Evolutionary conservation across 2,888 invertebrate species (phyloP).

Genomic region (Amphipoea lucens): DNA sequence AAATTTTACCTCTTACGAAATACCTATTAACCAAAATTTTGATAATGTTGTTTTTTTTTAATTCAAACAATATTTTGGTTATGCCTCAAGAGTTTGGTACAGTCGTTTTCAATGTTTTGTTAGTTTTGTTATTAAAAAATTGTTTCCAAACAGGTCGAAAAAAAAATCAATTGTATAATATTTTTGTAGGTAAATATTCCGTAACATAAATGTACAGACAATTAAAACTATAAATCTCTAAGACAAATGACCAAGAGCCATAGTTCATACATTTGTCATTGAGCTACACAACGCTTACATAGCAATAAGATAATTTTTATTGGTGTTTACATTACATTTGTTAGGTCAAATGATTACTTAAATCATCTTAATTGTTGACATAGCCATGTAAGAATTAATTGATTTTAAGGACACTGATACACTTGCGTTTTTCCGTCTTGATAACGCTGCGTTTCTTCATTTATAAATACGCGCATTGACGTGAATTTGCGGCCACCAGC

Average conservation of each 20-base stretch:
- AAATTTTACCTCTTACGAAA: no score
- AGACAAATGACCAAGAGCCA: slow-evolving; percentile 27
- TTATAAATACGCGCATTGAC: no score
- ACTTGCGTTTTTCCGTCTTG: background rate
- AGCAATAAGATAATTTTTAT: slow-evolving; percentile 55
- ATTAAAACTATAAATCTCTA: background rate
- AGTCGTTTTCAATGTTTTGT: no score
- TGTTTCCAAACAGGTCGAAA: no score
- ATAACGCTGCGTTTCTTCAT: background rate
- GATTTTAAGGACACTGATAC: slow-evolving; percentile 5
- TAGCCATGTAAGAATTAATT: slow-evolving; percentile 21
- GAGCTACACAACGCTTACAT: slow-evolving; percentile 5
- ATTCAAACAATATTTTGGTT: no score
- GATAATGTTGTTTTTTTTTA: no score
- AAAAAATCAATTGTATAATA: no score
- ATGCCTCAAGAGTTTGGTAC: no score
- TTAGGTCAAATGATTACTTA: slow-evolving; percentile 43
- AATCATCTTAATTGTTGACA: slow-evolving; percentile 37
- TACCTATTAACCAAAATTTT: no score
- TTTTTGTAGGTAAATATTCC: background rate
- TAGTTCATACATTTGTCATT: slow-evolving; percentile 37
- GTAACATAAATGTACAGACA: background rate
- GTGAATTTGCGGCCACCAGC: no score
- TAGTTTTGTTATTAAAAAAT: no score
- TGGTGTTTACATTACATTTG: slow-evolving; percentile 45